A percentile compares a stretch with the other conserved stretches of the same genome.
phyloP scores from a whole-genome alignment of 1,140 invertebrate species.

The Contarinia nasturtii region DNA sequence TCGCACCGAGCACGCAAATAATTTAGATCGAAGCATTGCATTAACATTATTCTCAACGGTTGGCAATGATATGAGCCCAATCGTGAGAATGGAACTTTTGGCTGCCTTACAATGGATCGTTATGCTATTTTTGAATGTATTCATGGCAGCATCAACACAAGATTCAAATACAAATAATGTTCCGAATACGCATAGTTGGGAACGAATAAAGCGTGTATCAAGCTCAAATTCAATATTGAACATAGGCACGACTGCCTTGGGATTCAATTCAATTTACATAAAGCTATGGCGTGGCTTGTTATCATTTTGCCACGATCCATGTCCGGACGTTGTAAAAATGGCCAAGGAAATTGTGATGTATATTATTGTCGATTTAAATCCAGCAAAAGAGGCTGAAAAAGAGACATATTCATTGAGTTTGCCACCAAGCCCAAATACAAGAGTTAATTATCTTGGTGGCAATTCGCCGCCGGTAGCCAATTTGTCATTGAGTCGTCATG shows the following conservation, averaged over 20 bases:
- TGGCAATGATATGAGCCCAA: slow-evolving; percentile 62
- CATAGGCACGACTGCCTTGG: slow-evolving; percentile 24
- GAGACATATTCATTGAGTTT: slow-evolving; percentile 23
- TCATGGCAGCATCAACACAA: slow-evolving; percentile 18
- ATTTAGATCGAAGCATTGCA: slow-evolving; percentile 78
- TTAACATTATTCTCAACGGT: slow-evolving; percentile 64
- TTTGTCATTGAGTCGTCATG: background rate
- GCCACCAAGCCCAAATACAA: slow-evolving; percentile 33
- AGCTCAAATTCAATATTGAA: slow-evolving; percentile 25
- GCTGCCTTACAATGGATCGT: slow-evolving; percentile 80
- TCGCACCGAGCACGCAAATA: slow-evolving; percentile 79
- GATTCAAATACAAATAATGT: slow-evolving; percentile 6
- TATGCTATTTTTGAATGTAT: slow-evolving; percentile 71
- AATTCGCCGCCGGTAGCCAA: background rate
- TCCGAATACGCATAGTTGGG: too few relatives aligned
- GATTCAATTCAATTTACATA: slow-evolving; percentile 56
- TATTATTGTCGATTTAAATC: slow-evolving; percentile 32
- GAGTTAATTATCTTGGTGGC: slow-evolving; percentile 16
- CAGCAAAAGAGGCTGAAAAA: slow-evolving; percentile 19
- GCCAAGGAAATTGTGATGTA: slow-evolving; percentile 56
- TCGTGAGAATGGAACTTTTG: slow-evolving; percentile 69
- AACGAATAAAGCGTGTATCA: slow-evolving; percentile 18
- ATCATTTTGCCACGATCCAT: slow-evolving; percentile 62
- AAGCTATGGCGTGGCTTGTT: slow-evolving; percentile 69
- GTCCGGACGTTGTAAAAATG: slow-evolving; percentile 55